Evolutionary conservation across 2,888 invertebrate species (phyloP), one percentile per base, ranked within the genome.

Genomic region (Xestia ashworthii): DNA sequence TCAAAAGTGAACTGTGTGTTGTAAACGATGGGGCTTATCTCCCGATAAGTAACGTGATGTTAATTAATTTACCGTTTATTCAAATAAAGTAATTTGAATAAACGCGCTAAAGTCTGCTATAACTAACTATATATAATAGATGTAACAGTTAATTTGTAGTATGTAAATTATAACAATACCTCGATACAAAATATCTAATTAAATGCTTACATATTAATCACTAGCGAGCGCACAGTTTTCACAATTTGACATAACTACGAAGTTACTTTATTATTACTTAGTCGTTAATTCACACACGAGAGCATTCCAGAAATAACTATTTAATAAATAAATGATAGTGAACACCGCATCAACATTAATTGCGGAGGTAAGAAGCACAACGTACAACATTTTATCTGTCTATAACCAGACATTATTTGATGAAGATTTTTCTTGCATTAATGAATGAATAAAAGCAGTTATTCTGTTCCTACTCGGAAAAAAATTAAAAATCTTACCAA

Each of bases 1-100:
- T 78, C 50, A 64, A 74, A 65, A 68, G 74, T 66, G 66, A 62
- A 50, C 19, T 68, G 16, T 55, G 71, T 46, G 19, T 53, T 71
- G 14, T 60, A 48, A 55, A 11, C 9, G 14, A 60, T 8, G n/a
- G 6, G 5, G 60, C 25, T 78, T 60, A 48, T 55, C 38, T 68
- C 38, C 14, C 22, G 22, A 58, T 73, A 60, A 71, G 25, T n/a
- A 41, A 53, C 44, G 38, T 60, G 3, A 53, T 66, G 32, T 38
- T 44, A 38, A 58, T 66, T 78, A 72, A 50, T 65, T 32, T 55
- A 78, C 16, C 12, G n/a, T 67, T 19, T 60, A 66, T 32, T 44
- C 53, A 48, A 62, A 6, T 14, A 4, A 41, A 41, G 6, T 2
- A 9, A 46, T 16, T 32, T 60, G 9, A 60, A 9, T 32, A 9